Conservation (phyloP, 2,797 vertebrate genomes). For the Catamblyrhynchus diadema region DNA sequence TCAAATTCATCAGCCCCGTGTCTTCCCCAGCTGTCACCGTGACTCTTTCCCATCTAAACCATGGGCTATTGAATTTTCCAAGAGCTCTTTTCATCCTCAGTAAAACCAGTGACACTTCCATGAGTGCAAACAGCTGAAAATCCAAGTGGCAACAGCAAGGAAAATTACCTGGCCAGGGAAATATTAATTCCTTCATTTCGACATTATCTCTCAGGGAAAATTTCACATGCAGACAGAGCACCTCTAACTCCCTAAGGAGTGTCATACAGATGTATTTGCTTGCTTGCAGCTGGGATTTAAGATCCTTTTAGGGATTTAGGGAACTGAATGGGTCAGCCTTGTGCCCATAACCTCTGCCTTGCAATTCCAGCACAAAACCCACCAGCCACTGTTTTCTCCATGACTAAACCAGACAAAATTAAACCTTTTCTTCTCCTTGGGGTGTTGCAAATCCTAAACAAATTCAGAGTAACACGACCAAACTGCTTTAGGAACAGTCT, state of each 20-base stretch:
- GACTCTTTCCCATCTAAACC: background rate
- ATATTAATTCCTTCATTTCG: background rate
- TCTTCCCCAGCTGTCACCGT: accelerated
- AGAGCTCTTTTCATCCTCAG: background rate
- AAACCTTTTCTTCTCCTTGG: background rate
- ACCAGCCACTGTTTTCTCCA: too few relatives aligned
- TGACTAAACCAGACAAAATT: background rate
- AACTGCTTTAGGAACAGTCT: too few relatives aligned
- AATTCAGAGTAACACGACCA: accelerated
- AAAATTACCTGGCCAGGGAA: background rate
- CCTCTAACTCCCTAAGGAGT: background rate
- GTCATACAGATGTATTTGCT: accelerated
- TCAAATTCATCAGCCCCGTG: accelerated
- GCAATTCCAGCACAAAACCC: background rate
- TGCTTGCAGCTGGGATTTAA: background rate
- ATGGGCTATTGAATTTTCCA: background rate
- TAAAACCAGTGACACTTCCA: background rate
- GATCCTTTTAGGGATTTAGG: background rate
- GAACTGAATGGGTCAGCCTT: accelerated
- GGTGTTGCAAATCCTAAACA: background rate
- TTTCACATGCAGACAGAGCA: accelerated
- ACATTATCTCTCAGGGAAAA: background rate
- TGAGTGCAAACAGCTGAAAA: background rate
- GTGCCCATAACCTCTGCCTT: accelerated
- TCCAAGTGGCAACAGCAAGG: background rate